A percentile compares a stretch with the other conserved stretches of the same genome.
phyloP scores from a whole-genome alignment of 2,113 vertebrate species.

The Microcebus murinus region DNA sequence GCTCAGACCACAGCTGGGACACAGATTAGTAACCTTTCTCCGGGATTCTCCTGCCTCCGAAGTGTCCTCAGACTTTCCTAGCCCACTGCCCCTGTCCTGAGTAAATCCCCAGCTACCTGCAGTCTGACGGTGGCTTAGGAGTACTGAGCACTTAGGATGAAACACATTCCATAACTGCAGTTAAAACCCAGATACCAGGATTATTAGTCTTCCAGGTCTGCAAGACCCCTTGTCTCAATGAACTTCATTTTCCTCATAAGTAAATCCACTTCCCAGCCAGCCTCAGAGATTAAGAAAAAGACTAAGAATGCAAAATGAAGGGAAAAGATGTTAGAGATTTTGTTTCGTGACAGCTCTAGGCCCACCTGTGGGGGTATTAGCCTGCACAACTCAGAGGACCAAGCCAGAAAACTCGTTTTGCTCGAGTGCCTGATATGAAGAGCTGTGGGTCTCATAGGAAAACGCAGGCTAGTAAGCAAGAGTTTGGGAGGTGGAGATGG shows the following conservation, averaged over 20 bases:
- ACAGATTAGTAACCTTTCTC: not conserved
- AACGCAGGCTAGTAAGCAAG: not conserved
- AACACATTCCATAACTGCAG: not conserved
- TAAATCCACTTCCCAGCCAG: constrained; percentile 12
- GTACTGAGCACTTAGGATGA: not conserved
- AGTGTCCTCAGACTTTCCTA: not conserved
- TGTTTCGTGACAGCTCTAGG: constrained; percentile 21
- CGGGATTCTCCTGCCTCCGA: not conserved
- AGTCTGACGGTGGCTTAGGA: not conserved
- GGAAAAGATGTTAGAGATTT: not conserved
- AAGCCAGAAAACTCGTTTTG: not conserved
- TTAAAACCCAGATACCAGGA: not conserved
- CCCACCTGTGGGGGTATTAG: constrained; percentile 39
- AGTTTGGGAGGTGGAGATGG: not conserved
- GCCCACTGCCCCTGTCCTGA: not conserved
- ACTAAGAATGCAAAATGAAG: not conserved
- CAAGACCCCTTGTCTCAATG: not conserved
- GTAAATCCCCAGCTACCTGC: not conserved
- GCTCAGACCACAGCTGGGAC: not conserved
- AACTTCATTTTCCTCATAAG: not conserved
- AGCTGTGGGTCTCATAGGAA: not conserved
- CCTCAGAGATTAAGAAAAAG: not conserved
- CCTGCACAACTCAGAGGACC: not conserved
- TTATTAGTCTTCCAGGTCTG: not conserved
- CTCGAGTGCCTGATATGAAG: not conserved